Percentiles rank a stretch among this genome's conserved stretches.
Conservation (phyloP, 2,797 vertebrate species). For the Pogonophryne albipinna region DNA sequence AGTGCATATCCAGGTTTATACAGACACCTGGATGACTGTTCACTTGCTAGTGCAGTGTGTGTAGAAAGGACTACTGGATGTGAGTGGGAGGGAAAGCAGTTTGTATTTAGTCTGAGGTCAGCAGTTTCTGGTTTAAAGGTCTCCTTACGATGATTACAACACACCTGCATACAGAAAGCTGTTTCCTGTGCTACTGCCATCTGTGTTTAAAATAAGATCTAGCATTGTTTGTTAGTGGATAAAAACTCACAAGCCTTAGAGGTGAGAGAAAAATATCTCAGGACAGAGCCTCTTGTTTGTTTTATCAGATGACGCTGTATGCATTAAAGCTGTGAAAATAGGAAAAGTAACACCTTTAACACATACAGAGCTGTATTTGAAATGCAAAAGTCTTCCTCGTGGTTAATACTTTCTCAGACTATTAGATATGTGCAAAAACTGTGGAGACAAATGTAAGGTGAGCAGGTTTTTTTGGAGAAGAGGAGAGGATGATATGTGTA, state of each 20-base stretch:
- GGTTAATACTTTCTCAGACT: neutral
- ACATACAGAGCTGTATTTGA: neutral
- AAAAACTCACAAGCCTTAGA: neutral
- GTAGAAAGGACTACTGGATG: neutral
- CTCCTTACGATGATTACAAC: neutral
- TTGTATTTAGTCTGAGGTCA: neutral
- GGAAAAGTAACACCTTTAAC: neutral
- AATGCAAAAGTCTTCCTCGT: neutral
- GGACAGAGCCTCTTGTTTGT: neutral
- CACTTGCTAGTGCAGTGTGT: neutral
- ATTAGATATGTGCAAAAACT: neutral
- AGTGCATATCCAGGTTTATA: neutral
- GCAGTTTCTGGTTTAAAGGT: neutral
- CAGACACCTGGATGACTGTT: neutral
- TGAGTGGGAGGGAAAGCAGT: neutral
- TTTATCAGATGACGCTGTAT: neutral
- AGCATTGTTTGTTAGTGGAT: neutral
- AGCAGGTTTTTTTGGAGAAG: neutral
- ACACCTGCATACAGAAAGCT: neutral
- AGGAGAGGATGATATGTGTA: neutral
- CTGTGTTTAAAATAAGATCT: neutral
- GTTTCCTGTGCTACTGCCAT: too few relatives aligned
- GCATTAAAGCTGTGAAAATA: neutral
- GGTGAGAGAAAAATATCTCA: neutral
- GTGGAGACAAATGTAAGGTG: neutral